Evolutionary conservation across 2,797 vertebrate species (phyloP).

Genomic region (Odontamblyopus rebecca): DNA sequence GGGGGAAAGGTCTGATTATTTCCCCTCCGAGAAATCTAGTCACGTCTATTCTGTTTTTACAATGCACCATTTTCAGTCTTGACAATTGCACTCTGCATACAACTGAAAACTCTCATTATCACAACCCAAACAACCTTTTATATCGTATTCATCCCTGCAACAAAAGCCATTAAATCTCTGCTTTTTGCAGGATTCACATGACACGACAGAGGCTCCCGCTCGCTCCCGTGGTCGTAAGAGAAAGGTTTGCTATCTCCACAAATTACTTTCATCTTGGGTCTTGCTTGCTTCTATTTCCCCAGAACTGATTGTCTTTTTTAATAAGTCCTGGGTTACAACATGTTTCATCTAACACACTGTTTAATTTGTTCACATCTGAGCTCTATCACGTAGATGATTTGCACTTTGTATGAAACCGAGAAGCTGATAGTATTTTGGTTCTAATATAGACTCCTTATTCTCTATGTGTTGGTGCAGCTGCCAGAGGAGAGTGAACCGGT

Average conservation of each 20-base stretch:
- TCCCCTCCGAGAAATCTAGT: background rate
- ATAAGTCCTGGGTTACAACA: slow-evolving; percentile 49
- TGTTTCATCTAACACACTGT: slow-evolving; percentile 48
- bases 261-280: slow-evolving; percentile 25
- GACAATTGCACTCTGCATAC: background rate
- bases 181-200: slow-evolving; percentile 17
- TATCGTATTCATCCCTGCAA: slow-evolving; percentile 4
- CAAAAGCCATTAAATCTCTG: slow-evolving; percentile 15
- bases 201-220: slow-evolving; percentile 14
- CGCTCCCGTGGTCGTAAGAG: slow-evolving; percentile 49
- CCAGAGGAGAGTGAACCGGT: slow-evolving; percentile 53
- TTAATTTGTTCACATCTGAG: slow-evolving; percentile 52
- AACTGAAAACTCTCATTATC: background rate
- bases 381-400: slow-evolving; percentile 32
- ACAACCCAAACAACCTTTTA: background rate
- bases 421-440: slow-evolving; percentile 5
- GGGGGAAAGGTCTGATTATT: slow-evolving; percentile 64
- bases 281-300: slow-evolving; percentile 26
- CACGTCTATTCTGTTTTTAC: slow-evolving; percentile 5
- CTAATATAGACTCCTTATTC: slow-evolving; percentile 39
- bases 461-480: slow-evolving; percentile 57
- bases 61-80: background rate
- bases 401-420: slow-evolving; percentile 8
- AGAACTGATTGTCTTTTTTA: slow-evolving; percentile 20
- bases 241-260: slow-evolving; percentile 55